Conservation (phyloP, 2,888 invertebrate genomes). For the Zaprionus bogoriensis region DNA sequence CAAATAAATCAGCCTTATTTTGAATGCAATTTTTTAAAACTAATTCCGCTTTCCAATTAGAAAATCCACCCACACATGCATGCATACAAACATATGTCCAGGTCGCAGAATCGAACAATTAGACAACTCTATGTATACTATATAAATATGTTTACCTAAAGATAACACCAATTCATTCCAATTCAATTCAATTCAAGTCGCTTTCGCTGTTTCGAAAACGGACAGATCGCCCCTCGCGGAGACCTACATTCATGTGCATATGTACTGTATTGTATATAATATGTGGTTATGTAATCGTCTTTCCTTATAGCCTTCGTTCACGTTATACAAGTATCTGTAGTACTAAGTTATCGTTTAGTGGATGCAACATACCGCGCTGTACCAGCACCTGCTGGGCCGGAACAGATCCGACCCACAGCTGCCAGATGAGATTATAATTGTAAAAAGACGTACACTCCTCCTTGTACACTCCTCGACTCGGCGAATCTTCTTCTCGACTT, state of each 20-base stretch:
- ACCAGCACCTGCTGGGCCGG: slow-evolving; percentile 48
- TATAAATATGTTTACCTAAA: slow-evolving; percentile 23
- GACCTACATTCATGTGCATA: slow-evolving; percentile 17
- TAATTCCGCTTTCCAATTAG: slow-evolving; percentile 65
- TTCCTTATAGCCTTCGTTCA: background rate
- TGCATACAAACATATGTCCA: slow-evolving; percentile 11
- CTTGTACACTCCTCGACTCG: background rate
- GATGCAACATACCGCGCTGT: slow-evolving; percentile 77
- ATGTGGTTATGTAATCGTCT: slow-evolving; percentile 14
- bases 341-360: slow-evolving; percentile 68
- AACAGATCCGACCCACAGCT: slow-evolving; percentile 38
- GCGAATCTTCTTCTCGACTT: slow-evolving; percentile 6
- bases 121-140: slow-evolving; percentile 10
- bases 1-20: slow-evolving; percentile 76
- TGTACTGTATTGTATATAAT: slow-evolving; percentile 28
- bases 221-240: slow-evolving; percentile 7
- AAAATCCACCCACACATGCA: slow-evolving; percentile 46
- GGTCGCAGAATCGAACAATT: slow-evolving; percentile 18
- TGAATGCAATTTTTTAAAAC: slow-evolving; percentile 66
- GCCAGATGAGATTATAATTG: slow-evolving; percentile 63
- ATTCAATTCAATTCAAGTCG: slow-evolving; percentile 7
- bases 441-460: slow-evolving; percentile 21
- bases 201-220: slow-evolving; percentile 3
- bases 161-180: slow-evolving; percentile 30
- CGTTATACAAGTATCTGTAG: slow-evolving; percentile 21